Evolutionary conservation across 2,888 invertebrate species (phyloP), one percentile per base, ranked within the genome.

Genomic region (Drosophila nigricruria): DNA sequence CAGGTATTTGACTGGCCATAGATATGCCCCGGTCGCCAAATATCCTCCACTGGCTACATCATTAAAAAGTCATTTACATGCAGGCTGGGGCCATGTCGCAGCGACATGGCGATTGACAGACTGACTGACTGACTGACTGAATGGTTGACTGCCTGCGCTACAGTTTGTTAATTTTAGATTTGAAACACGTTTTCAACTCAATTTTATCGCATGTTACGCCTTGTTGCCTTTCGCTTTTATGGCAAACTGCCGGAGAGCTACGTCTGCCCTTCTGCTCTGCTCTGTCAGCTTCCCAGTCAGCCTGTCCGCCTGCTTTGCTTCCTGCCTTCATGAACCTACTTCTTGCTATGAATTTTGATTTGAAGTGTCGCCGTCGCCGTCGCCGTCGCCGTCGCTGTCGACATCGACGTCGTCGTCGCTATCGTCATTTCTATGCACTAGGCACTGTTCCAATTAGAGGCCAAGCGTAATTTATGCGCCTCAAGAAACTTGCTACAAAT

Each of bases 171-270:
- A 91, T 91, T 90, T 90, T 63, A 78, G 88, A 92, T 92, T 91
- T 91, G 80, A 88, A 82, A 91, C 92, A 91, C 91, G 91, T 91
- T 89, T 88, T 78, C 84, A 78, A 85, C 88, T 91, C 90, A 91
- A 92, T 91, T 91, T 91, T 92, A 91, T 91, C 91, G 92, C 91
- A 90, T 90, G 91, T 91, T 91, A 90, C 88, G 91, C 91, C 87
- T 89, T 91, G 91, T 77, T 92, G 91, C 82, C 84, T 85, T 80
- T 85, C 86, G 80, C 88, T 78, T 77, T 78, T 73, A 73, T 60
- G 74, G 66, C 70, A 62, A 68, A 82, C 61, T 58, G 67, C 43
- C 83, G 61, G 64, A 38, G 12, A 25, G 53, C 25, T 40, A 30
- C 42, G 16, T 54, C 23, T 34, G 38, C 25, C 27, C 45, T 23